Evolutionary conservation across 2,113 vertebrate genomes (phyloP), one percentile per base, ranked within the genome.

Genomic region (Myiagra hebetior): DNA sequence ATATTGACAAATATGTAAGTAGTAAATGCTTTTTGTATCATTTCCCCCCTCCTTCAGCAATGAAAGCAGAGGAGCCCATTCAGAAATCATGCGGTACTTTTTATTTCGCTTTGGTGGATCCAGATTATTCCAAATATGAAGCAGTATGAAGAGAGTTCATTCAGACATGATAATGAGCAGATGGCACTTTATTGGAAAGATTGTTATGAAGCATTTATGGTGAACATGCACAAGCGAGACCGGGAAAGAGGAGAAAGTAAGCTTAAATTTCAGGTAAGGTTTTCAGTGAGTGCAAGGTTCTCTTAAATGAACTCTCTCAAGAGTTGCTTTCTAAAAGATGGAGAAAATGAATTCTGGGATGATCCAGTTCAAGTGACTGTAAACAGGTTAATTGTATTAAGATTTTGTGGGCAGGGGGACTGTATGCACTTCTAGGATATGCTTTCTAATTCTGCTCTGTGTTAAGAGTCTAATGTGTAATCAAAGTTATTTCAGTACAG

Each of bases 51-150:
- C 41, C 44, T 47, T 79, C 74, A 72, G 76, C 31, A 12, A 4
- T 22, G 68, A 65, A 81, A 56, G 22, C 24, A 63, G 65, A 87
- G 33, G 26, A 70, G 41, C 9, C 26, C 3, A 9, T 57, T 76
- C 81, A 86, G 60, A 79, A 95, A 91, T 91, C 7, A 73, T 42
- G 10, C 39, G 55, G 55, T 49, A 4, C 44, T 42, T 64, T 88
- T 49, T 87, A 4, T 82, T 94, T 92, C 95, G 30, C 94, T 56
- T 41, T 92, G 78, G 4, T 94, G 88, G 50, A 85, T 81, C 50
- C 95, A 99, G 99, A 99, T 99, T 93, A 98, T 99, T 95, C 99
- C 99, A 30, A 99, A 99, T 86, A 99, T 99, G 99, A 99, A 99
- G 97, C 99, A 99, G 52, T 99, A 99, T 91, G 99, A 99, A 97